Conservation (phyloP, 2,113 vertebrate species). For the Rafetus swinhoei region DNA sequence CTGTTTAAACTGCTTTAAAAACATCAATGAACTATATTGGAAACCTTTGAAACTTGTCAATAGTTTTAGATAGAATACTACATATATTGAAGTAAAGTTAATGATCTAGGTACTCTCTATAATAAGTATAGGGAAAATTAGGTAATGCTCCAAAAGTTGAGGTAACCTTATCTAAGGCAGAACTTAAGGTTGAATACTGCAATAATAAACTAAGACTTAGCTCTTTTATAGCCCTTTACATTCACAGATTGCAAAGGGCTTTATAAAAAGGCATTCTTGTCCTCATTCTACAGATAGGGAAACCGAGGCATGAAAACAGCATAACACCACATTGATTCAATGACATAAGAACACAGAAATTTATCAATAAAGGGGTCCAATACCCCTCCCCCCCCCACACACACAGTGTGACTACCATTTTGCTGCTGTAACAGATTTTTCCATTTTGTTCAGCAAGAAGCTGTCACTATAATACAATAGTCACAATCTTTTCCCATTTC, state of each 20-base stretch:
- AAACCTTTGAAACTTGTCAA: not conserved
- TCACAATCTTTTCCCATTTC: not conserved
- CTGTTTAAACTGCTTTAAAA: not conserved
- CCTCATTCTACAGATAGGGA: not conserved
- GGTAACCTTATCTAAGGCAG: not conserved
- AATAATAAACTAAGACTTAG: not conserved
- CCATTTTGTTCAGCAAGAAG: not conserved
- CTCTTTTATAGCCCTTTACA: not conserved
- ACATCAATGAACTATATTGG: accelerated
- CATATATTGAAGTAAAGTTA: not conserved
- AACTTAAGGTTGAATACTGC: not conserved
- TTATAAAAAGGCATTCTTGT: not conserved
- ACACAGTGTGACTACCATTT: not conserved
- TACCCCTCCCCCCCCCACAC: not conserved
- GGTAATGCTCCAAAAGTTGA: not conserved
- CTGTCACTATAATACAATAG: not conserved
- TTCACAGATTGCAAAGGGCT: not conserved
- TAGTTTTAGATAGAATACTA: not conserved
- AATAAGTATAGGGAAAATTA: not conserved
- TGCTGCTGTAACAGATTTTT: not conserved
- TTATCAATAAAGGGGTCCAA: not conserved
- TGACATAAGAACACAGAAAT: not conserved
- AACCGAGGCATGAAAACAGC: not conserved
- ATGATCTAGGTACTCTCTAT: not conserved
- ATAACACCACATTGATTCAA: not conserved